phyloP scores from a whole-genome alignment of 2,113 vertebrate genomes.

The Heteronetta atricapilla region DNA sequence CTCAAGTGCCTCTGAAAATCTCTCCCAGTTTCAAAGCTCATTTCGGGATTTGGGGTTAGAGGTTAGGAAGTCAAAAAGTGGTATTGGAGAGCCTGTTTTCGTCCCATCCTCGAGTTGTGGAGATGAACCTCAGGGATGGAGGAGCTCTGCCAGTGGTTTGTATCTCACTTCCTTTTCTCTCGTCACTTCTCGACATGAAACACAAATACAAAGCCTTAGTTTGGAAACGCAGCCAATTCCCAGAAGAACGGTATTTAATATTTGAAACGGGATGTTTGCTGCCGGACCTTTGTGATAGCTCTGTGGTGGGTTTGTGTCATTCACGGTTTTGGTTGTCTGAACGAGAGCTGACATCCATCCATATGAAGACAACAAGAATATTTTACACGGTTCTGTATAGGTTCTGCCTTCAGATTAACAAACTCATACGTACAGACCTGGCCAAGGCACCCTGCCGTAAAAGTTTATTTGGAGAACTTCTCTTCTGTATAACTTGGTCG shows the following conservation, averaged over 20 bases:
- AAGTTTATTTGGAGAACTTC: not conserved
- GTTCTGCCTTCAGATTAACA: not conserved
- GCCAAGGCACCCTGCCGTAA: not conserved
- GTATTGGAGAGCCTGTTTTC: not conserved
- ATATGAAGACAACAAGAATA: not conserved
- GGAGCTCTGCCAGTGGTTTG: not conserved
- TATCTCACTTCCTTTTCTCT: constrained; percentile 12
- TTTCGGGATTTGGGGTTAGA: not conserved
- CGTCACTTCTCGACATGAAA: not conserved
- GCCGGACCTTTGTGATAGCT: not conserved
- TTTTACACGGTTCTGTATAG: not conserved
- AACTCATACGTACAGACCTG: not conserved
- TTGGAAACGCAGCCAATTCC: not conserved
- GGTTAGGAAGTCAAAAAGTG: not conserved
- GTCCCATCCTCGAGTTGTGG: not conserved
- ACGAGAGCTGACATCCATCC: not conserved
- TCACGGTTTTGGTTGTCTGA: not conserved
- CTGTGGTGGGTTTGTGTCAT: not conserved
- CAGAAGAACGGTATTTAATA: constrained; percentile 6
- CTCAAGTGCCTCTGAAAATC: not conserved
- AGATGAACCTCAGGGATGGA: not conserved
- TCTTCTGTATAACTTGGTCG: not conserved
- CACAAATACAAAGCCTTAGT: not conserved
- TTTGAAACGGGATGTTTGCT: constrained; percentile 33
- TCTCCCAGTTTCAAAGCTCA: not conserved